phyloP scores from a whole-genome alignment of 2,113 vertebrate species.

The Hydropotes inermis region DNA sequence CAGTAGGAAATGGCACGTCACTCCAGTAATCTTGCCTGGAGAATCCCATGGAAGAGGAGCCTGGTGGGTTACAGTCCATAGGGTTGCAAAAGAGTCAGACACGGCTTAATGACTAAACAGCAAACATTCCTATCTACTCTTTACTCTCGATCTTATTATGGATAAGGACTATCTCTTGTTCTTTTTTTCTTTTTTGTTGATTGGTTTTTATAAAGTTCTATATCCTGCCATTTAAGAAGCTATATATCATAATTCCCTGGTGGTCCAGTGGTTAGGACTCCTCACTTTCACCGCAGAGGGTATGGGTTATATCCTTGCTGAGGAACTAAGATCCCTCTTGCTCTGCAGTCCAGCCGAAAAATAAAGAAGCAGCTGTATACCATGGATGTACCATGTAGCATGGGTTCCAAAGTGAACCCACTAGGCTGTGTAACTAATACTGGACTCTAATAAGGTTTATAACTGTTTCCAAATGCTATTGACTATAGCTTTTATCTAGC shows the following conservation, averaged over 20 bases:
- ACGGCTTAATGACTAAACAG: not conserved
- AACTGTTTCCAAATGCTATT: not conserved
- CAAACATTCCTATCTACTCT: not conserved
- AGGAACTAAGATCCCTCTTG: not conserved
- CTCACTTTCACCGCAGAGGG: not conserved
- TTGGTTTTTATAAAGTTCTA: constrained; percentile 9
- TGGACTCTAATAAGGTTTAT: not conserved
- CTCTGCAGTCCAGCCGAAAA: rapidly evolving
- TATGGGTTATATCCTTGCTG: not conserved
- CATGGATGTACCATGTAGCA: not conserved
- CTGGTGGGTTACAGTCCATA: not conserved
- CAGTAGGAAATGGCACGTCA: not conserved
- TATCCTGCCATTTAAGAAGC: constrained; percentile 2
- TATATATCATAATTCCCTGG: not conserved
- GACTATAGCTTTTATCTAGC: not conserved
- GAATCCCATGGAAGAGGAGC: not conserved
- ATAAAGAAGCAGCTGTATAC: not conserved
- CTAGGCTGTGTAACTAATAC: not conserved
- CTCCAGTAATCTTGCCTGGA: not conserved
- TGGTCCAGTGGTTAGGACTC: not conserved
- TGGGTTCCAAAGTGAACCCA: not conserved
- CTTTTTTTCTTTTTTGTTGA: not conserved
- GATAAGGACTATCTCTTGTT: not conserved
- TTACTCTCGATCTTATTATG: not conserved
- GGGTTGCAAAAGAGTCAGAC: not conserved